Base-by-base conservation (phyloP, 2,113 vertebrate species). In the Rhynchopsitta pachyrhyncha region DNA sequence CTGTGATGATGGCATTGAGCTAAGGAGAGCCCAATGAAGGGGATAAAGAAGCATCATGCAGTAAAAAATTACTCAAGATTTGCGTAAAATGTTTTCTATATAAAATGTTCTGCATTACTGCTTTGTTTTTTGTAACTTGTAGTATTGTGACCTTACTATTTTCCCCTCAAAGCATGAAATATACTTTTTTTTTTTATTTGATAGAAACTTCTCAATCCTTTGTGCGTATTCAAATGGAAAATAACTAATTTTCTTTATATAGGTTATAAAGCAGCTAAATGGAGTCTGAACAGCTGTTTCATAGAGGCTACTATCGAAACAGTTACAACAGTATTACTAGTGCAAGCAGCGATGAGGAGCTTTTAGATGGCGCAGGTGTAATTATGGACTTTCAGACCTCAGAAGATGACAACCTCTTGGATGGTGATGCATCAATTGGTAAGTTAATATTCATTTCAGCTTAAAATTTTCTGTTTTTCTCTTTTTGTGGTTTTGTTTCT, bases 241-340 rank as follows among this genome's bases (percentile, higher is more conserved):
- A 68, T 66, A 88, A 88, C 37, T 53, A 0, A 9, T 78, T 92
- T 84, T 81, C 82, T 84, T 93, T 82, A 4, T 39, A 23, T 95
- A 99, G 99, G 98, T 98, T 96, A 91, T 95, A 96, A 98, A 95
- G 91, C 98, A 98, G 98, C 98, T 99, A 99, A 99, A 99, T 99
- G 99, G 99, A 99, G 99, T 99, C 99, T 98, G 99, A 99, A 98
- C 99, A 99, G 98, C 98, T 99, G 97, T 99, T 99, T 98, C 99
- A 98, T 98, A 99, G 99, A 98, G 99, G 99, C 96, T 99, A 98
- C 98, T 99, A 98, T 98, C 98, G 99, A 97, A 99, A 99, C 98
- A 99, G 99, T 97, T 99, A 99, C 98, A 99, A 99, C 98, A 99
- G 99, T 97, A 99, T 99, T 96, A 98, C 99, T 74, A 99, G 99